Percentiles rank a stretch among this genome's conserved stretches.
Evolutionary conservation across 2,797 vertebrate species (phyloP).

Genomic region (Enteromius afrohamiltoni): DNA sequence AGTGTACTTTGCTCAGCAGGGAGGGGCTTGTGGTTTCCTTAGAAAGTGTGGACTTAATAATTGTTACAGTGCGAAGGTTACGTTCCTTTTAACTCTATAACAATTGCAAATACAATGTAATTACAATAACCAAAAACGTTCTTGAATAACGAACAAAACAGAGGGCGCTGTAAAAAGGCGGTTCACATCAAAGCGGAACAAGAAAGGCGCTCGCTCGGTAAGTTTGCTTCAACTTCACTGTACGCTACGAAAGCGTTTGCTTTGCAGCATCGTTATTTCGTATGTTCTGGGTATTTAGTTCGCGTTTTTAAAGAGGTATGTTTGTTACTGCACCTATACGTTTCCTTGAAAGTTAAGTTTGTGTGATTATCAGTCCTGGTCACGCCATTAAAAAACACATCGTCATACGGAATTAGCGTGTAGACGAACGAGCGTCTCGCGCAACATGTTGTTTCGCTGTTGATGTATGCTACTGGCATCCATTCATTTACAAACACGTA

Average conservation of each 20-base stretch:
- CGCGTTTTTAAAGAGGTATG: neutral
- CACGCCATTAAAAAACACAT: slow-evolving; percentile 37
- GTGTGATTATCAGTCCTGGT: slow-evolving; percentile 12
- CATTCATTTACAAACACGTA: slow-evolving; percentile 1
- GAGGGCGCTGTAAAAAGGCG: slow-evolving; percentile 30
- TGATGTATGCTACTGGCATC: neutral
- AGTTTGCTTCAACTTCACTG: slow-evolving; percentile 69
- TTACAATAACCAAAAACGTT: neutral
- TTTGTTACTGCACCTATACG: neutral
- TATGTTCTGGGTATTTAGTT: neutral
- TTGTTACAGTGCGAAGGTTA: slow-evolving; percentile 35
- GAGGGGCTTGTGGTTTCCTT: slow-evolving; percentile 78
- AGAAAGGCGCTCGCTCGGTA: slow-evolving; percentile 67
- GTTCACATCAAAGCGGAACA: slow-evolving; percentile 79
- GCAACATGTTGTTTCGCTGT: slow-evolving; percentile 43
- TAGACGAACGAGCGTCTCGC: neutral
- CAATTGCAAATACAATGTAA: slow-evolving; percentile 67
- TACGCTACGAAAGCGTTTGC: neutral
- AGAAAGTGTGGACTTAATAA: slow-evolving; percentile 66
- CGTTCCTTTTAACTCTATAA: slow-evolving; percentile 7
- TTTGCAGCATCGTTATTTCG: neutral
- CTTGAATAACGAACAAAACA: neutral
- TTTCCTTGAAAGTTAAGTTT: slow-evolving; percentile 3
- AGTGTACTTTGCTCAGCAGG: slow-evolving; percentile 66
- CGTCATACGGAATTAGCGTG: slow-evolving; percentile 34